A percentile compares a stretch with the other conserved stretches of the same genome.
Evolutionary conservation across 1,140 invertebrate genomes (phyloP).

Genomic region (Sipha flava): DNA sequence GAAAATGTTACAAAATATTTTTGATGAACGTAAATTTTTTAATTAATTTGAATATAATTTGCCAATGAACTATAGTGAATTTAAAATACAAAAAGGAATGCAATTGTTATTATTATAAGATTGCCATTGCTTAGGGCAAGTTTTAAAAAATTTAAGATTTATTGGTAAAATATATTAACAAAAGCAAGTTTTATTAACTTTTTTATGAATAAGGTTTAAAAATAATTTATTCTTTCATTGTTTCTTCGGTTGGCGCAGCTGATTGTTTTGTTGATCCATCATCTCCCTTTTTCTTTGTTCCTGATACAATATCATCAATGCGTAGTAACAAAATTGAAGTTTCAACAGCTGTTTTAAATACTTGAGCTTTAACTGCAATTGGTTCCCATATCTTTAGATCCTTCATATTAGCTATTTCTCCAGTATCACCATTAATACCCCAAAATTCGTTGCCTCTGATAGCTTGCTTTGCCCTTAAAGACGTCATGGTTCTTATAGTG

Average conservation of each 20-base stretch:
- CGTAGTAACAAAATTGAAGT: slow-evolving; percentile 90
- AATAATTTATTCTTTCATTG: slow-evolving; percentile 39
- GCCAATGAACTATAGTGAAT: no score
- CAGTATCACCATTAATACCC: slow-evolving; percentile 93
- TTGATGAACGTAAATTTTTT: no score
- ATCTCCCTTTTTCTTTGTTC: slow-evolving; percentile 79
- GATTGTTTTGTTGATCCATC: slow-evolving; percentile 44
- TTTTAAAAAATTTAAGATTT: no score
- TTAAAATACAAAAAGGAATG: no score
- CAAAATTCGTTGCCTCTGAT: slow-evolving; percentile 52
- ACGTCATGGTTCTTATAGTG: slow-evolving; percentile 91
- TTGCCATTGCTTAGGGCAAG: no score
- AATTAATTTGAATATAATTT: no score
- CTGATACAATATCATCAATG: slow-evolving; percentile 98
- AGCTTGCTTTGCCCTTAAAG: slow-evolving; percentile 75
- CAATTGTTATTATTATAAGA: no score
- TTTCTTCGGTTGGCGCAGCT: slow-evolving; percentile 38
- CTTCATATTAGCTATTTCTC: slow-evolving; percentile 87
- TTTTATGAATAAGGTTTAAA: neutral
- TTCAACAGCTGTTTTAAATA: slow-evolving; percentile 96
- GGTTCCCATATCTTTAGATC: slow-evolving; percentile 90
- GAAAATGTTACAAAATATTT: no score
- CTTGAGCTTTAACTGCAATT: slow-evolving; percentile 85
- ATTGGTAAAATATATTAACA: no score
- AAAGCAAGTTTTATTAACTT: no score